phyloP scores from a whole-genome alignment of 2,113 vertebrate species.

The Naja naja region DNA sequence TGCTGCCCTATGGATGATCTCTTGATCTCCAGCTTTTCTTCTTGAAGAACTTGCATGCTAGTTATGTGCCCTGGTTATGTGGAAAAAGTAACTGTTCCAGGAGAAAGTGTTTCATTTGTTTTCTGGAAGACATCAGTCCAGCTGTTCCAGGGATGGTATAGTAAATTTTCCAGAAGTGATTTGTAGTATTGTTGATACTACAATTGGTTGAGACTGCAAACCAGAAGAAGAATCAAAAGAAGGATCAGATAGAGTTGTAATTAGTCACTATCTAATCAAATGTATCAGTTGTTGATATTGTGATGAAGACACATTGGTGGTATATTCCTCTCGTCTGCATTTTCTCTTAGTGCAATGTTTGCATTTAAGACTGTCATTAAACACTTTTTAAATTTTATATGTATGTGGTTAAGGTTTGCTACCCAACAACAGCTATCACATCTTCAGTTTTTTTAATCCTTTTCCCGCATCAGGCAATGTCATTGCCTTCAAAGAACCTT shows the following conservation, averaged over 20 bases:
- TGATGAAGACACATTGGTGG: not conserved
- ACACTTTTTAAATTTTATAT: conserved; percentile 35
- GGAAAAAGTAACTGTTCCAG: not conserved
- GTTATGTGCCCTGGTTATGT: not conserved
- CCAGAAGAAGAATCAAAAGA: not conserved
- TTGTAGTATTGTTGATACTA: not conserved
- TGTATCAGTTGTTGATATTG: not conserved
- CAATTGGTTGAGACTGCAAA: not conserved
- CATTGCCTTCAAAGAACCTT: not conserved
- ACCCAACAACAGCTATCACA: not conserved
- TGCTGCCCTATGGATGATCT: not conserved
- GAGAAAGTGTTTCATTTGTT: not conserved
- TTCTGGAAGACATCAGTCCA: not conserved
- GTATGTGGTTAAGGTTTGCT: conserved; percentile 21
- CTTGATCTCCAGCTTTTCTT: not conserved
- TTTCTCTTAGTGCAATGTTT: not conserved
- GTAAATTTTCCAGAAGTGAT: not conserved
- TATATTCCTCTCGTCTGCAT: not conserved
- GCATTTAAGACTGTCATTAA: not conserved
- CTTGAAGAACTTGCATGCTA: not conserved
- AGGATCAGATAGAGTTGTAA: not conserved
- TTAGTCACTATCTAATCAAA: not conserved
- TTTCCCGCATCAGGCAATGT: conserved; percentile 23
- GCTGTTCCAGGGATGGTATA: not conserved
- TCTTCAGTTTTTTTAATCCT: not conserved